Evolutionary conservation across 2,113 vertebrate genomes (phyloP).

Genomic region (Neogobius melanostomus): DNA sequence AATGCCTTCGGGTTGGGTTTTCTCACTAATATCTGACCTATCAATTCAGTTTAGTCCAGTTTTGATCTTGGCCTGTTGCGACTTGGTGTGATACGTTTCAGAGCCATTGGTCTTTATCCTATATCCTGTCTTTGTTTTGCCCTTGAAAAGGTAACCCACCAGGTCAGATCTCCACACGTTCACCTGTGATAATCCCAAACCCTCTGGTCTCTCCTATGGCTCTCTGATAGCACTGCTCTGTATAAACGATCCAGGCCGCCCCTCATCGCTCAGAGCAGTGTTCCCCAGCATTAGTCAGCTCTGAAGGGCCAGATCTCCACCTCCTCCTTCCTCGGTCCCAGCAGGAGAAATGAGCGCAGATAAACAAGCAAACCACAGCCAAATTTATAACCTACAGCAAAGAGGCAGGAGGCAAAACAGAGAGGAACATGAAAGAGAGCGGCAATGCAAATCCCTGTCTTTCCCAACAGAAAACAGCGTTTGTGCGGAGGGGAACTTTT

Average conservation of each 20-base stretch:
- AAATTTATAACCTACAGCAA: constrained; percentile 47
- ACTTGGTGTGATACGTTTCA: too few relatives aligned
- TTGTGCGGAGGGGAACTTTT: constrained; percentile 3
- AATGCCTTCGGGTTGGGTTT: too few relatives aligned
- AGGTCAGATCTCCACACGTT: not conserved
- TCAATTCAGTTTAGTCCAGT: too few relatives aligned
- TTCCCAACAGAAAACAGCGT: constrained; percentile 39
- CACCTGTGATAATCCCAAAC: constrained; percentile 15
- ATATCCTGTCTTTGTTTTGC: not conserved
- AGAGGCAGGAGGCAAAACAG: constrained; percentile 28
- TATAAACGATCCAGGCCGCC: constrained; percentile 62
- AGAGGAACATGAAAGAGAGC: constrained; percentile 44
- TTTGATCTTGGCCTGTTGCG: too few relatives aligned
- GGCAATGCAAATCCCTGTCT: constrained; percentile 59
- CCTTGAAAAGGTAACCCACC: constrained; percentile 9
- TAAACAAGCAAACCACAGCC: constrained; percentile 60
- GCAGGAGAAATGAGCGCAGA: constrained; percentile 56
- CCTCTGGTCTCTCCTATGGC: constrained; percentile 36
- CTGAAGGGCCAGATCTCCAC: constrained; percentile 60
- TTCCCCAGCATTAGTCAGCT: constrained; percentile 67
- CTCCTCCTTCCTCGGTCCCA: constrained; percentile 44
- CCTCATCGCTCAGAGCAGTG: constrained; percentile 56
- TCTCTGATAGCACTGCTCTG: not conserved
- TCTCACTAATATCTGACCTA: too few relatives aligned
- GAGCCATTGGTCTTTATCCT: too few relatives aligned